Evolutionary conservation across 2,113 vertebrate species (phyloP).

Genomic region (Gavialis gangeticus): DNA sequence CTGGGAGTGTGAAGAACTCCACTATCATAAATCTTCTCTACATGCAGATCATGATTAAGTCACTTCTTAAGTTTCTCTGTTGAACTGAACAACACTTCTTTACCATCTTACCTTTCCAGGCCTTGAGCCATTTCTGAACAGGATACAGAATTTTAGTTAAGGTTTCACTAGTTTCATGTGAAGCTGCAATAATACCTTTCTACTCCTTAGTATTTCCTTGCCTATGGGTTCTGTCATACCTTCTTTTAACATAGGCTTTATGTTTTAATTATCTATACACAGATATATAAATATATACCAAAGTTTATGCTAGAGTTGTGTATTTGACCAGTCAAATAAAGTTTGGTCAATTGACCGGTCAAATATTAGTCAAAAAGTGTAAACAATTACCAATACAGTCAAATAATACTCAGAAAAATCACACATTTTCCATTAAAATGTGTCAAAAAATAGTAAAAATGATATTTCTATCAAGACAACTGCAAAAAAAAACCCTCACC

Average conservation of each 20-base stretch:
- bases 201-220: neutral
- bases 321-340: too few relatives aligned
- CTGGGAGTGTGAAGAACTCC: neutral
- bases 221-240: neutral
- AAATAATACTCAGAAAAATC: too few relatives aligned
- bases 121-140: accelerated
- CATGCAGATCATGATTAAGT: neutral
- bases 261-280: neutral
- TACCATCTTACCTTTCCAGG: accelerated
- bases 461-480: too few relatives aligned
- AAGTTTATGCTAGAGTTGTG: too few relatives aligned
- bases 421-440: too few relatives aligned
- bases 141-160: neutral
- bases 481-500: too few relatives aligned
- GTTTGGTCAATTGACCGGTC: too few relatives aligned
- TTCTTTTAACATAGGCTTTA: neutral
- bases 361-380: too few relatives aligned
- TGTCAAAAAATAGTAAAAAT: too few relatives aligned
- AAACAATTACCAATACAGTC: too few relatives aligned
- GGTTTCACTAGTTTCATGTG: accelerated
- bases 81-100: accelerated
- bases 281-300: neutral
- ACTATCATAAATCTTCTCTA: neutral
- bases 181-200: neutral
- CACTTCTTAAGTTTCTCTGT: neutral